These are phyloP conservation scores for Podotricha telesiphe DNA, from an alignment of 2,888 invertebrate genomes.

Conservation along the genomic window DNA sequence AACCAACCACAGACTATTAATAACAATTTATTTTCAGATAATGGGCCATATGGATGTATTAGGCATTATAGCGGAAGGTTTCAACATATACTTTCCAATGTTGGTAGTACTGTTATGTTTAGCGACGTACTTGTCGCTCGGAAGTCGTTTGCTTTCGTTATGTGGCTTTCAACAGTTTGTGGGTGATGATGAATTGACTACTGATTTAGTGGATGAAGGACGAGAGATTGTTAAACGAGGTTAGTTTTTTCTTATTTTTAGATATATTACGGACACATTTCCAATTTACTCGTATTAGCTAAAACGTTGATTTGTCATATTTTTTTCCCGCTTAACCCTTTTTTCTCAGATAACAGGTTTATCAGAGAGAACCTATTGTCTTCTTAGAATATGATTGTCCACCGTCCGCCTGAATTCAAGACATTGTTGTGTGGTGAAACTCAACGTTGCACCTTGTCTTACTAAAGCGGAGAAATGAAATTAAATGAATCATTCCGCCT, in stretches of 20 bases:
- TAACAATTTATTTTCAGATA: conserved; percentile 81
- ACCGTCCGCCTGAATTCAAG: no score
- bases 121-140: conserved; percentile 96
- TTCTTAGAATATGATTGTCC: no score
- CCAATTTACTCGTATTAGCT: no score
- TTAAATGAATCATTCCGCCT: not conserved
- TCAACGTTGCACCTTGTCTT: not conserved
- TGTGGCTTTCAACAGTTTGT: conserved; percentile 99
- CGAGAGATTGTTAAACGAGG: conserved; percentile 95
- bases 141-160: conserved; percentile 93
- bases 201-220: conserved; percentile 97
- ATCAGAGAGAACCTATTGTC: no score
- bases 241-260: conserved; percentile 55
- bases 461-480: not conserved
- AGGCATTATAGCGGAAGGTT: conserved; percentile 97
- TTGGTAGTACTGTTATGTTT: conserved; percentile 94
- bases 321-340: no score
- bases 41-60: conserved; percentile 99
- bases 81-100: conserved; percentile 99
- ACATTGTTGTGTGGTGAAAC: no score
- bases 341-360: no score
- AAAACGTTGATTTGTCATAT: no score
- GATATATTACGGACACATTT: not conserved
- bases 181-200: conserved; percentile 96
- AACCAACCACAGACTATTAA: not conserved